Percentiles rank a stretch among this genome's conserved stretches.
Conservation (phyloP, 2,888 invertebrate genomes). For the Acleris holmiana region DNA sequence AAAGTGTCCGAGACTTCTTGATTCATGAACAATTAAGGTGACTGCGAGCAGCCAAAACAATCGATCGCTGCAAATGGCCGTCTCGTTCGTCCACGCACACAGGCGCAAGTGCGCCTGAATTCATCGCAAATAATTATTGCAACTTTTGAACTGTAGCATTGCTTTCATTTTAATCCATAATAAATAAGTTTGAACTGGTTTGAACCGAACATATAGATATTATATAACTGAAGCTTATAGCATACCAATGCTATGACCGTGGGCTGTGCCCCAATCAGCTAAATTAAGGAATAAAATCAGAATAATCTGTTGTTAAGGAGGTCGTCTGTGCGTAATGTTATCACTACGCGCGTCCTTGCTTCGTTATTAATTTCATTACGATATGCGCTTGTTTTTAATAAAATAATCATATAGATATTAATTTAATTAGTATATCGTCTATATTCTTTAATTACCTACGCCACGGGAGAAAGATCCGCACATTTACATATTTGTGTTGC, state of each 20-base stretch:
- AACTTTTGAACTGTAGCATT: constrained; percentile 13
- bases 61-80: constrained; percentile 79
- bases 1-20: constrained; percentile 72
- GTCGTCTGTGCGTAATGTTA: constrained; percentile 19
- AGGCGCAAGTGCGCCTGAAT: constrained; percentile 14
- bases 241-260: not conserved
- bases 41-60: constrained; percentile 81
- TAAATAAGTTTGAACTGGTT: constrained; percentile 1
- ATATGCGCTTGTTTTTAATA: constrained; percentile 30
- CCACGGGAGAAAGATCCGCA: constrained; percentile 3
- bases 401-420: constrained; percentile 25
- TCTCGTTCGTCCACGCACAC: constrained; percentile 49
- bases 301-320: constrained; percentile 20
- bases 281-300: constrained; percentile 16
- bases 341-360: constrained; percentile 28
- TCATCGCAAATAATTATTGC: constrained; percentile 10
- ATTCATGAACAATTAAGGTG: constrained; percentile 81
- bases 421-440: constrained; percentile 15
- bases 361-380: constrained; percentile 33
- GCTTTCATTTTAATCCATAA: constrained; percentile 11
- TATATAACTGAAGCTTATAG: not conserved
- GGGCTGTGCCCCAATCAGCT: not conserved
- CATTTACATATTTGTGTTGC: not conserved
- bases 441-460: constrained; percentile 13
- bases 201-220: not conserved